These are phyloP conservation scores for Tolmerus cingulatus DNA, from an alignment of 2,888 invertebrate genomes.

Conservation along the genomic window DNA sequence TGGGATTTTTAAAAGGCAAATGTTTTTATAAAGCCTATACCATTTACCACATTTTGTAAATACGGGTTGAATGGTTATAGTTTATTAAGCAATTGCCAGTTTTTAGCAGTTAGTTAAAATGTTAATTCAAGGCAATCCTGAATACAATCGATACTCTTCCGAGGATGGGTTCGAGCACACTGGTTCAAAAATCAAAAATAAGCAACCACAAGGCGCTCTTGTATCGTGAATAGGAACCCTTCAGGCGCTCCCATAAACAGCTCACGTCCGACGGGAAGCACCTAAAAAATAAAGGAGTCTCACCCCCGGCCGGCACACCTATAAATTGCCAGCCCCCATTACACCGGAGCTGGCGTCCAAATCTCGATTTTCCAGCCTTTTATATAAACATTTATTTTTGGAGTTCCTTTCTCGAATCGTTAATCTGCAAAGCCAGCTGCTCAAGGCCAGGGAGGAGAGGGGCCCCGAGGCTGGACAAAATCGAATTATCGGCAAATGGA, in stretches of 20 bases:
- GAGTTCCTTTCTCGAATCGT: constrained; percentile 14
- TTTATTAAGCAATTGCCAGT: not conserved
- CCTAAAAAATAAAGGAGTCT: not conserved
- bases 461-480: not conserved
- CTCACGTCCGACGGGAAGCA: not conserved
- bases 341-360: not conserved
- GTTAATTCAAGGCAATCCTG: not conserved
- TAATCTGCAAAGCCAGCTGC: constrained; percentile 3
- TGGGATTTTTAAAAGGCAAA: no score
- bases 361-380: not conserved
- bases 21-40: no score
- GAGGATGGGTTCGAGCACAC: not conserved
- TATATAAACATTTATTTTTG: constrained; percentile 34
- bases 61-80: no score
- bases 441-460: no score
- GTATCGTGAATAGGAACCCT: not conserved
- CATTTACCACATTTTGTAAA: no score
- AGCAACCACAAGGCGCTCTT: not conserved
- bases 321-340: not conserved
- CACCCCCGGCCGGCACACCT: not conserved
- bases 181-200: not conserved
- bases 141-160: not conserved
- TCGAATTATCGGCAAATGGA: constrained; percentile 28
- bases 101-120: not conserved
- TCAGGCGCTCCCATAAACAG: not conserved